Evolutionary conservation across 2,888 invertebrate species (phyloP), one percentile per base, ranked within the genome.

Genomic region (Digitonthophagus gazella): DNA sequence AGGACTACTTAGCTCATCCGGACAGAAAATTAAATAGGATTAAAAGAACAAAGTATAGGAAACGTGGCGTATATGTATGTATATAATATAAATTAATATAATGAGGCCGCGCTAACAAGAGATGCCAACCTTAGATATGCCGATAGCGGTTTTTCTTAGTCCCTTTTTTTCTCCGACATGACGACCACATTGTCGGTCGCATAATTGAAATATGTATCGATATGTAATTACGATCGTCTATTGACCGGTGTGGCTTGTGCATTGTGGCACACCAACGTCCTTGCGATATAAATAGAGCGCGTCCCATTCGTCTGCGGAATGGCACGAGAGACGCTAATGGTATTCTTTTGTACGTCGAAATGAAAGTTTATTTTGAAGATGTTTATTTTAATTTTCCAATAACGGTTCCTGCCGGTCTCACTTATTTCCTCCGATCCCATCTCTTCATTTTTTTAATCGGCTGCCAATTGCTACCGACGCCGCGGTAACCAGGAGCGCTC

Each of bases 361-460:
- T 61, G 61, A 61, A 61, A 61, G 61, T 61, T 61, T 61, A 61
- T 61, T 61, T 61, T 61, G 61, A 61, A 61, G 61, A 61, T 61
- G 61, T 61, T 61, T 61, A 61, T 61, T 61, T 61, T 61, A 61
- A 61, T 61, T 61, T 61, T 61, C 61, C 61, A 61, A 61, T 61
- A 61, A 61, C 61, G 61, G 61, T 61, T 61, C 18, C 18, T n/a
- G 61, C 3, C 19, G 61, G 28, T 11, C 28, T 44, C 28, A 44
- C 28, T 44, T 44, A 44, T 44, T 44, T 44, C 28, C 28, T 44
- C 28, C 8, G 28, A 44, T 11, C 28, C 6, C 28, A 11, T 8
- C 3, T 44, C 28, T 44, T 44, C 11, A 44, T 44, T 44, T 8
- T 44, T 44, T 44, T 44, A n/a, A n/a, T n/a, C n/a, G n/a, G n/a